These are phyloP conservation scores for Etheostoma spectabile DNA, from an alignment of 2,113 vertebrate genomes.

Conservation along the genomic window DNA sequence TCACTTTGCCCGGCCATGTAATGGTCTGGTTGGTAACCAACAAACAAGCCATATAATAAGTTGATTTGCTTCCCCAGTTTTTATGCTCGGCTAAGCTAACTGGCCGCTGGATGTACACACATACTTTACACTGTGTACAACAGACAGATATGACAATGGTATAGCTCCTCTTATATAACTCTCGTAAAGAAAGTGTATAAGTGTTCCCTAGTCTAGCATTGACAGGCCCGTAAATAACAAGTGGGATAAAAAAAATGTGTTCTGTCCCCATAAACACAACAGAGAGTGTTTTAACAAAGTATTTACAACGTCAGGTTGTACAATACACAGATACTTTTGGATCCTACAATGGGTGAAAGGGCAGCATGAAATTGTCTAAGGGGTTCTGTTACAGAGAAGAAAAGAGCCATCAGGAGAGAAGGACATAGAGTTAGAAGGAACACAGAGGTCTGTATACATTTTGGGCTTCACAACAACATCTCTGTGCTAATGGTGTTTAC, in stretches of 20 bases:
- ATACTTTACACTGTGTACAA: background rate
- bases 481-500: conserved; percentile 56
- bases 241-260: background rate
- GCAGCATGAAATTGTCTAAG: conserved; percentile 34
- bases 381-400: conserved; percentile 25
- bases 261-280: background rate
- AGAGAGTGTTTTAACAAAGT: conserved; percentile 15
- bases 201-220: background rate
- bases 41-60: background rate
- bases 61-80: background rate
- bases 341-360: conserved; percentile 19
- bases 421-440: conserved; percentile 13
- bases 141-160: background rate
- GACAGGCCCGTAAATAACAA: background rate
- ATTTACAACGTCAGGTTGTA: conserved; percentile 12
- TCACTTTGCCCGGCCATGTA: background rate
- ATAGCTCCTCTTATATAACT: background rate
- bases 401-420: background rate
- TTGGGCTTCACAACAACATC: conserved; percentile 26
- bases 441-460: conserved; percentile 14
- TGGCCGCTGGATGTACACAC: background rate
- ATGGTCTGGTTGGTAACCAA: background rate
- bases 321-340: background rate
- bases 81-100: background rate
- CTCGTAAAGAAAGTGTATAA: background rate